phyloP scores from a whole-genome alignment of 2,888 invertebrate species.

The Caenorhabditis drosophilae region DNA sequence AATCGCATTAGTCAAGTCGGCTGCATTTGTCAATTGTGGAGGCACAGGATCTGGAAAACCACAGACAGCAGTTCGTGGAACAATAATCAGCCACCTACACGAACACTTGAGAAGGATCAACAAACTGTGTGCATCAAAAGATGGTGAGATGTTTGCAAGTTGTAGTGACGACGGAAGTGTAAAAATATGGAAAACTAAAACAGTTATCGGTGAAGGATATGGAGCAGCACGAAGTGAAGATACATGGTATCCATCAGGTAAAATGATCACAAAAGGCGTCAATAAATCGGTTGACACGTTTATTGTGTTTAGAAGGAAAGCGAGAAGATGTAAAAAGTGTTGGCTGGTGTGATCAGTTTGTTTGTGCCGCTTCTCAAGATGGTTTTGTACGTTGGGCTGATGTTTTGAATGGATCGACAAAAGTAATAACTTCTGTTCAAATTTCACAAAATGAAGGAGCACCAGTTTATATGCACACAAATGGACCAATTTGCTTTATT shows the following conservation, averaged over 20 bases:
- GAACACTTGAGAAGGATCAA: slow-evolving; percentile 55
- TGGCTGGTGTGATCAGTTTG: slow-evolving; percentile 27
- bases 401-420: slow-evolving; percentile 11
- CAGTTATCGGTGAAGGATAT: slow-evolving; percentile 41
- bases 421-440: slow-evolving; percentile 19
- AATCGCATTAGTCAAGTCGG: background rate
- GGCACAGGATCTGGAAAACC: background rate
- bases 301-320: background rate
- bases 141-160: slow-evolving; percentile 49
- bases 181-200: slow-evolving; percentile 38
- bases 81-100: slow-evolving; percentile 55
- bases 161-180: slow-evolving; percentile 53
- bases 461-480: slow-evolving; percentile 43
- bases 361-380: slow-evolving; percentile 19
- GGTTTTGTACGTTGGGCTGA: slow-evolving; percentile 32
- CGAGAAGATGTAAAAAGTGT: slow-evolving; percentile 16
- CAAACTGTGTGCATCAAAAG: slow-evolving; percentile 45
- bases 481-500: slow-evolving; percentile 42
- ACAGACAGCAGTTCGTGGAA: slow-evolving; percentile 17
- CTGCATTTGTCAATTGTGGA: slow-evolving; percentile 7
- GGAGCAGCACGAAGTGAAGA: slow-evolving; percentile 35
- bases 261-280: background rate
- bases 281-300: too few species aligned
- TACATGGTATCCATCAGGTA: slow-evolving; percentile 22
- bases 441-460: slow-evolving; percentile 41